Evolutionary conservation across 1,140 invertebrate genomes (phyloP).

Genomic region (Drosophila pandora): DNA sequence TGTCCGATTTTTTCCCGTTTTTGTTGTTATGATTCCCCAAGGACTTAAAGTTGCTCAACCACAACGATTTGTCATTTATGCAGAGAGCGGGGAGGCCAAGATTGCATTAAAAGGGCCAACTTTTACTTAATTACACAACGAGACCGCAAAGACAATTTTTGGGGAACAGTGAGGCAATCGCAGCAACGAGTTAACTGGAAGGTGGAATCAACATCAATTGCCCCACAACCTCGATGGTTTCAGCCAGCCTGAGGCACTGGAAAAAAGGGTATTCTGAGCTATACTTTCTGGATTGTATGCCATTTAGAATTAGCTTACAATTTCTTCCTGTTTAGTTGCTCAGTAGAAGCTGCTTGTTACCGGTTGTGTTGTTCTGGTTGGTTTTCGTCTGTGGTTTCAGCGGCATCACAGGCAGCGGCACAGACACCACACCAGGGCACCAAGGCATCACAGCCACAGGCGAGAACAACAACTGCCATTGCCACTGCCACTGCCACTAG

Average conservation of each 20-base stretch:
- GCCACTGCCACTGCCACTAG: slow-evolving; percentile 30
- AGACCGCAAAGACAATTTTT: slow-evolving; percentile 44
- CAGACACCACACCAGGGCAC: slow-evolving; percentile 30
- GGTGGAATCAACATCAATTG: slow-evolving; percentile 28
- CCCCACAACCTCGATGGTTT: slow-evolving; percentile 17
- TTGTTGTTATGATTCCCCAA: slow-evolving; percentile 34
- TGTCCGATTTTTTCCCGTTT: slow-evolving; percentile 60
- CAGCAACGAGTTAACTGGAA: slow-evolving; percentile 53
- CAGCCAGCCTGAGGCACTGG: slow-evolving; percentile 2
- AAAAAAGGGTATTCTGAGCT: neutral
- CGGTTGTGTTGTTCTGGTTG: slow-evolving; percentile 32
- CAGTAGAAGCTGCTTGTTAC: neutral
- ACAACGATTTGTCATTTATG: slow-evolving; percentile 50
- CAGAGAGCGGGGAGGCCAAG: neutral
- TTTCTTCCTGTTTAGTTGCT: neutral
- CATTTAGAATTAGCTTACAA: neutral
- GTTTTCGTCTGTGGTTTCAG: slow-evolving; percentile 70
- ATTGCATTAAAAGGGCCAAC: slow-evolving; percentile 48
- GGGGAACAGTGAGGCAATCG: slow-evolving; percentile 14
- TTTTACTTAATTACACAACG: slow-evolving; percentile 60
- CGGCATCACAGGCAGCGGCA: slow-evolving; percentile 30
- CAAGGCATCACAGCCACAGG: slow-evolving; percentile 4
- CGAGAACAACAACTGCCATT: slow-evolving; percentile 18
- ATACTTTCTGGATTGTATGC: too few species aligned
- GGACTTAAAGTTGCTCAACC: slow-evolving; percentile 28